Evolutionary conservation across 2,113 vertebrate genomes (phyloP), one percentile per base, ranked within the genome.

Genomic region (Rhea americana): DNA sequence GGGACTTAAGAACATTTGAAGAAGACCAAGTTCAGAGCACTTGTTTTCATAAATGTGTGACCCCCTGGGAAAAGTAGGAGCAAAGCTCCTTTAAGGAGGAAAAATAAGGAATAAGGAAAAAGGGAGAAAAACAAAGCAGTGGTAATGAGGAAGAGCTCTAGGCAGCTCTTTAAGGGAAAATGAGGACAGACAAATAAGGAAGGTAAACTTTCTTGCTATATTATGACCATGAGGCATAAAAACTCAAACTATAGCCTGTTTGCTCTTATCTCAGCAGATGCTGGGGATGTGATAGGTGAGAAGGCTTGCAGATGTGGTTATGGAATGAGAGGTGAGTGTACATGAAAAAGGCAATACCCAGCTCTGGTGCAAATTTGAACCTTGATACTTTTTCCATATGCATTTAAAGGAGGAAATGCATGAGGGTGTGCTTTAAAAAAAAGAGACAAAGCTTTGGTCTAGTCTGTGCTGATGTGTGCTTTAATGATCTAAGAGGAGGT

Each of bases 361-460:
- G 45, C 32, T 85, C 28, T 41, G 75, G 11, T 43, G 15, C 5
- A 32, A 70, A 50, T 24, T 58, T 55, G 15, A 85, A 22, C 18
- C 6, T 3, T 10, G 32, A 9, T 56, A 32, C 47, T 24, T 47
- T 65, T 65, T 82, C 35, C 39, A 0, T 0, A 9, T 10, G 55
- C 18, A 7, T 68, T 58, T 83, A 28, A 88, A 91, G 32, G 24
- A 85, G 76, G 11, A 47, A 67, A 32, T 3, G 2, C 4, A 24
- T 32, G 14, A 81, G n/a, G 19, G 17, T 62, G 56, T 26, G n/a
- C 30, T 78, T 35, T 35, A 35, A 35, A 35, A 35, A 78, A 45
- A 58, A 68, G 72, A 62, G 62, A 79, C n/a, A 6, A 6, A 2
- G 41, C 56, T 95, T 91, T 92, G n/a, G 55, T 80, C n/a, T 75